Evolutionary conservation across 2,113 vertebrate species (phyloP).

Genomic region (Anoura caudifer): DNA sequence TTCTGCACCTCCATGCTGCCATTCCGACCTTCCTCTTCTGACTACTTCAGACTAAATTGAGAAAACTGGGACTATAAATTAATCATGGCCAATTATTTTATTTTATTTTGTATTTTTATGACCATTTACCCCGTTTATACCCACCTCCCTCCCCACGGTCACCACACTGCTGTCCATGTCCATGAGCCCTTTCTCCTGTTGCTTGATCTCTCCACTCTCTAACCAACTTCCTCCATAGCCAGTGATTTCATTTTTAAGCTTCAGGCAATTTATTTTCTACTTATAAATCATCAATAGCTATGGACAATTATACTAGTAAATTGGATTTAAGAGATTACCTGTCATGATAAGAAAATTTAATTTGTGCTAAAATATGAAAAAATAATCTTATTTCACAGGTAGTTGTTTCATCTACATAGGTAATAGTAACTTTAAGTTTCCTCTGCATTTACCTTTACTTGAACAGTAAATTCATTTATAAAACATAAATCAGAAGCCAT

Average conservation of each 20-base stretch:
- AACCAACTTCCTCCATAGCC: background rate
- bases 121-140: too few relatives aligned
- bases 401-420: background rate
- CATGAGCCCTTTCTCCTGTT: too few relatives aligned
- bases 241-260: background rate
- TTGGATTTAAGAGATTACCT: background rate
- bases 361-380: background rate
- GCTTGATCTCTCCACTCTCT: too few relatives aligned
- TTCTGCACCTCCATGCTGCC: rapidly evolving
- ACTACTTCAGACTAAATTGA: background rate
- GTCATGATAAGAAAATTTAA: background rate
- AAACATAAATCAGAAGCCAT: background rate
- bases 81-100: background rate
- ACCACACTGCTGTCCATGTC: too few relatives aligned
- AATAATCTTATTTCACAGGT: background rate
- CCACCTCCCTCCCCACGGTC: too few relatives aligned
- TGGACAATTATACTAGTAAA: background rate
- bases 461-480: background rate
- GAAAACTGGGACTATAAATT: background rate
- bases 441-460: background rate
- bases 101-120: background rate
- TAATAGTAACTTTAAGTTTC: background rate
- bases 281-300: background rate
- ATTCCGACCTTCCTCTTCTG: background rate
- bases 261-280: background rate